Percentiles rank a stretch among this genome's conserved stretches.
Conservation (phyloP, 2,797 vertebrate species). For the Microctenopoma lineatum region DNA sequence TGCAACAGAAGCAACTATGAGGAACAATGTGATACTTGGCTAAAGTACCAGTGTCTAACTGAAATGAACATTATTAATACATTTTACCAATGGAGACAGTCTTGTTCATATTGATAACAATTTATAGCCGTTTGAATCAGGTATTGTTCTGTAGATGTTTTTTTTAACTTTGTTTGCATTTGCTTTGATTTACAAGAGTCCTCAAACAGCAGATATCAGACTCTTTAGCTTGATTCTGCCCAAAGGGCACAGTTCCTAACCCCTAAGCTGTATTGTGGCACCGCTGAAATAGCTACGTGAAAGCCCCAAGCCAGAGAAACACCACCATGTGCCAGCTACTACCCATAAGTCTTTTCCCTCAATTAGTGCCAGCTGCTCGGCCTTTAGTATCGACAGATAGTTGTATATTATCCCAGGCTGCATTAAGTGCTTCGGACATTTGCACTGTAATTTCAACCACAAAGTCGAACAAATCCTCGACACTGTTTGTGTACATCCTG, state of each 20-base stretch:
- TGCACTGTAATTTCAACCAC: constrained; percentile 78
- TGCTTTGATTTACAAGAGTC: constrained; percentile 46
- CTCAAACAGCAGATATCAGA: constrained; percentile 42
- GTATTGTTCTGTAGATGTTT: constrained; percentile 10
- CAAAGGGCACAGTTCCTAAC: constrained; percentile 53
- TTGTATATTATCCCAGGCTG: constrained; percentile 87
- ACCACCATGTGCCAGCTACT: constrained; percentile 85
- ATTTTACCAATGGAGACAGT: no score
- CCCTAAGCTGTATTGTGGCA: constrained; percentile 59
- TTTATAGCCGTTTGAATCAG: neutral
- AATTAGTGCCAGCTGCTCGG: constrained; percentile 89
- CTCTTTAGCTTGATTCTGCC: constrained; percentile 49
- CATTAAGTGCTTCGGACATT: constrained; percentile 81
- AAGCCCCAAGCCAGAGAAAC: constrained; percentile 41
- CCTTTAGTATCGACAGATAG: constrained; percentile 87
- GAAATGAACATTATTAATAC: no score
- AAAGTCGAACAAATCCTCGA: constrained; percentile 69
- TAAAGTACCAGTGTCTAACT: no score
- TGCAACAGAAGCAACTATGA: neutral
- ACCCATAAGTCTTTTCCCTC: constrained; percentile 90
- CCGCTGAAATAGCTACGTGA: constrained; percentile 65
- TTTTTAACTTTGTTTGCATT: constrained; percentile 31
- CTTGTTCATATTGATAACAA: no score
- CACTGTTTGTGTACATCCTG: constrained; percentile 60
- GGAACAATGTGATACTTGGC: no score